Evolutionary conservation across 2,888 invertebrate species (phyloP).

Genomic region (Temnothorax rugatulus): DNA sequence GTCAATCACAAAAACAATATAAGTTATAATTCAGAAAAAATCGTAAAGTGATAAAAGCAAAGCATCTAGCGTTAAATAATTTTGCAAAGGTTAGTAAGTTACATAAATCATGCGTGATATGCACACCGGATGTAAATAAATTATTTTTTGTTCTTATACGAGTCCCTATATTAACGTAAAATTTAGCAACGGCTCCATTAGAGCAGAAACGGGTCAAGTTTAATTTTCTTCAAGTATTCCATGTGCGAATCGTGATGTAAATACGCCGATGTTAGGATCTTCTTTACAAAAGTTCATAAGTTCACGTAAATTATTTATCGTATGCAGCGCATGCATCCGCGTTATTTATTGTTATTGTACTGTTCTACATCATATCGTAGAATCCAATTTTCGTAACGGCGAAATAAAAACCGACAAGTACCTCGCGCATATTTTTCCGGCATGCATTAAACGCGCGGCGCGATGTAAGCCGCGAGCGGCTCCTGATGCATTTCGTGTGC

Average conservation of each 20-base stretch:
- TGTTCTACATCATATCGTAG: constrained; percentile 42
- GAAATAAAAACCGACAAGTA: constrained; percentile 50
- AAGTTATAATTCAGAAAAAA: not conserved
- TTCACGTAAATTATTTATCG: constrained; percentile 29
- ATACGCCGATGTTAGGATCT: not conserved
- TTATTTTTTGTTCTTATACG: not conserved
- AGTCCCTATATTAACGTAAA: not conserved
- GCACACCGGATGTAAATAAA: not conserved
- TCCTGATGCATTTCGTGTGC: constrained; percentile 24
- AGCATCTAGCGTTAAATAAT: not conserved
- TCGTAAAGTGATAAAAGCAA: not conserved
- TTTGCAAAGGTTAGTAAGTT: not conserved
- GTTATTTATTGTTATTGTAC: constrained; percentile 46
- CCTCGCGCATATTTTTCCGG: constrained; percentile 40
- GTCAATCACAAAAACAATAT: not conserved
- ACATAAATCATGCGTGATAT: not conserved
- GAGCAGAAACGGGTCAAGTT: not conserved
- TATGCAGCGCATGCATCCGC: not conserved
- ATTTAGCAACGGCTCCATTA: not conserved
- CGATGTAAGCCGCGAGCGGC: constrained; percentile 43
- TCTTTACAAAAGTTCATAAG: constrained; percentile 22
- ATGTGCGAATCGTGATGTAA: not conserved
- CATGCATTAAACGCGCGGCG: constrained; percentile 46
- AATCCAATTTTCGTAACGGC: constrained; percentile 52
- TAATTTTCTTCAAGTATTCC: not conserved